Base-by-base conservation (phyloP, 2,888 invertebrate genomes). In the Agrypnus murinus region DNA sequence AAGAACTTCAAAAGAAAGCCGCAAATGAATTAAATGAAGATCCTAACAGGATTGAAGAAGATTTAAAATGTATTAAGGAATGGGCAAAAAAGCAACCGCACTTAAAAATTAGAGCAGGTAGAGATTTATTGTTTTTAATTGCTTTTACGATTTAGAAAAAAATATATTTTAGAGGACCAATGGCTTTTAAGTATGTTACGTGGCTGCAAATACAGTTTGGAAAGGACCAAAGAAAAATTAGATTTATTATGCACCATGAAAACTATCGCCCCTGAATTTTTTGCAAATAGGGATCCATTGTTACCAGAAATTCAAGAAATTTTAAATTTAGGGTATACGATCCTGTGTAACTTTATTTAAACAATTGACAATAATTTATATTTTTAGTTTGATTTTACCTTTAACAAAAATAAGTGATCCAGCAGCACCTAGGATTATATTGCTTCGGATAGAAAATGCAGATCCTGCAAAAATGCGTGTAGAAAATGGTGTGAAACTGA, bases 61-160 rank as follows among this genome's bases (percentile, higher is more conserved):
- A 89, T 77, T 81, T 91, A 38, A 82, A 86, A 62, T 84, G 86
- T 75, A 83, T 90, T 15, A 87, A 87, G 76, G 86, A 88, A 34
- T 90, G 90, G 90, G 77, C 90, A 9, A 81, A 84, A 1, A 88
- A 89, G 77, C 89, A 90, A 77, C 87, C 87, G 0, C 89, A 90
- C 79, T 79, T 90, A 19, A 85, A 81, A 75, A 88, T 88, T 7
- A 86, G 90, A 79, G 88, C 86, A 80, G 90, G 90, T 90, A 81
- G 77, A 53, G 1, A 5, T 15, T 31, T 53, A 12, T n/a, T n/a
- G n/a, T n/a, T n/a, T n/a, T n/a, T n/a, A n/a, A n/a, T n/a, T n/a
- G n/a, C n/a, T n/a, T n/a, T n/a, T n/a, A n/a, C n/a, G n/a, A n/a
- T n/a, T n/a, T n/a, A n/a, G n/a, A n/a, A n/a, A n/a, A n/a, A n/a